Percentiles rank a stretch among this genome's conserved stretches.
Evolutionary conservation across 2,797 vertebrate species (phyloP).

Genomic region (Anomalospiza imberbis): DNA sequence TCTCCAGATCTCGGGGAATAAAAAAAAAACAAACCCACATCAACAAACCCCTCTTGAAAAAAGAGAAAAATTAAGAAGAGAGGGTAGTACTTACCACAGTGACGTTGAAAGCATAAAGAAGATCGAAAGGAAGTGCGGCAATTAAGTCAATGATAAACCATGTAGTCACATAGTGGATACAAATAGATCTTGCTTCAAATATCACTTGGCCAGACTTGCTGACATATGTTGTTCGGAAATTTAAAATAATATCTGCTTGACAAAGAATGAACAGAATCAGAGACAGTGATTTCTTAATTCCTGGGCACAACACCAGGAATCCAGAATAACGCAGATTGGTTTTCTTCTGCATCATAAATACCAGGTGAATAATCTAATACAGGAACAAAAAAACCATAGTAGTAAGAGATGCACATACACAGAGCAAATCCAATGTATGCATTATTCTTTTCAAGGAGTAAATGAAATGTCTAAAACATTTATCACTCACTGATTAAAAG

Average conservation of each 20-base stretch:
- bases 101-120: constrained; percentile 97
- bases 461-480: neutral
- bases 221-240: constrained; percentile 96
- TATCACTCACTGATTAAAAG: neutral
- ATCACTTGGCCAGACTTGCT: constrained; percentile 99
- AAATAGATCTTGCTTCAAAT: constrained; percentile 95
- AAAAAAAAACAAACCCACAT: accelerated
- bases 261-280: constrained; percentile 45
- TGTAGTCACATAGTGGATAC: constrained; percentile 96
- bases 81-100: constrained; percentile 90
- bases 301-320: neutral
- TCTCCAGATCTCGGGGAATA: neutral
- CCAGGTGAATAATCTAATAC: neutral
- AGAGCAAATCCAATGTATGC: neutral
- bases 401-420: neutral
- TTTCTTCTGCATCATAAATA: neutral
- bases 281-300: neutral
- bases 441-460: neutral
- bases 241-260: constrained; percentile 93
- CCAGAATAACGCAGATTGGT: neutral
- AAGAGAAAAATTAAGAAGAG: neutral
- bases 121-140: constrained; percentile 95
- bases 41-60: neutral
- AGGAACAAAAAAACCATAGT: neutral
- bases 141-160: constrained; percentile 99